Evolutionary conservation across 2,888 invertebrate species (phyloP).

Genomic region (Opisthograptis luteolata): DNA sequence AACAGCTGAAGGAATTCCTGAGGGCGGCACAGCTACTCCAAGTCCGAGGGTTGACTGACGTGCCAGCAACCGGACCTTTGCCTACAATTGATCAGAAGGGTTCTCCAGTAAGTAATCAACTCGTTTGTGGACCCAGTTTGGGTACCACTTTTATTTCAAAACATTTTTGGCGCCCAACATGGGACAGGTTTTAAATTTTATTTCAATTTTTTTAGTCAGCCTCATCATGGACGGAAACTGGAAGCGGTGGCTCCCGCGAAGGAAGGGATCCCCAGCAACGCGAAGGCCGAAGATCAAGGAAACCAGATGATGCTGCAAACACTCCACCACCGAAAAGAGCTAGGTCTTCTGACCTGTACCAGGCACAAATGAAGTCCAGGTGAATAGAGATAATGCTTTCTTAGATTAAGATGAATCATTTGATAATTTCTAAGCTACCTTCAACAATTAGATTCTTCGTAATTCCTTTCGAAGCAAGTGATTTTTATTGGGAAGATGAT

Average conservation of each 20-base stretch:
- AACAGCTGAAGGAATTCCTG: conserved; percentile 93
- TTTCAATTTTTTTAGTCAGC: conserved; percentile 54
- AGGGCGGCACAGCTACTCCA: conserved; percentile 94
- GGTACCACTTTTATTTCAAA: conserved; percentile 26
- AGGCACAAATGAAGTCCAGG: conserved; percentile 84
- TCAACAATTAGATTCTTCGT: too few species aligned
- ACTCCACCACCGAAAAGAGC: conserved; percentile 88
- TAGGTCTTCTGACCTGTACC: conserved; percentile 87
- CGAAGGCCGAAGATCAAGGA: conserved; percentile 79
- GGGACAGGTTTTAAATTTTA: conserved; percentile 3
- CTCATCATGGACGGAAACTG: conserved; percentile 79
- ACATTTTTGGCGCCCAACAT: conserved; percentile 18
- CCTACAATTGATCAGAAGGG: conserved; percentile 86
- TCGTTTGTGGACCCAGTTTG: conserved; percentile 19
- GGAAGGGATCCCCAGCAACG: conserved; percentile 64
- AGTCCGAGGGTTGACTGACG: conserved; percentile 93
- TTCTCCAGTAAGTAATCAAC: conserved; percentile 85
- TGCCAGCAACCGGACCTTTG: conserved; percentile 83
- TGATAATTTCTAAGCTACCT: too few species aligned
- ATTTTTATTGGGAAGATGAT: too few species aligned
- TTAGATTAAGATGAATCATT: too few species aligned
- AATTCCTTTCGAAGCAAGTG: too few species aligned
- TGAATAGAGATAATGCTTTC: conserved; percentile 52
- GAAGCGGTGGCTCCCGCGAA: conserved; percentile 72
- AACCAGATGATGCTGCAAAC: conserved; percentile 77